Base-by-base conservation (phyloP, 2,797 vertebrate species). In the Hoplostethus mediterraneus region DNA sequence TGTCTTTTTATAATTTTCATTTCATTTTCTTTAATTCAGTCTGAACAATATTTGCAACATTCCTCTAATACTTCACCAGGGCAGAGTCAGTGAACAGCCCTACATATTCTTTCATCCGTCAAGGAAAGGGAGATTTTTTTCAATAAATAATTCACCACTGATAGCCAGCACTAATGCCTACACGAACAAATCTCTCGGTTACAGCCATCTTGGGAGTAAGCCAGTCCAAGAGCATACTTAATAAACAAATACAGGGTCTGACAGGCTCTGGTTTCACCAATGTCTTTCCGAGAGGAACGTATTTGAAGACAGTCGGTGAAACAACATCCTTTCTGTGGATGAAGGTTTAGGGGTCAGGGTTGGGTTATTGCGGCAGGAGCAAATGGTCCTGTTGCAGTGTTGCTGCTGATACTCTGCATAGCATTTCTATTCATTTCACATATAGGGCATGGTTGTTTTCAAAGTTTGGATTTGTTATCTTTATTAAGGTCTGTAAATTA, bases 101-200 rank as follows among this genome's bases (percentile, higher is more conserved):
- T 74, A 80, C 82, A 86, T 82, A 63, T 80, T 84, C 81, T 64
- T 79, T 87, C 86, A 87, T 83, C 88, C 60, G 72, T 90, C 89
- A 82, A 77, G 85, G 77, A 86, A 82, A 69, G 67, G 73, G 55
- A 84, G 70, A 84, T 88, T 90, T 92, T 91, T 88, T 86, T 79
- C 87, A 90, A 93, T 94, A 92, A 93, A 93, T 94, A 92, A 94
- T 94, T 94, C 91, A 94, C 87, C 77, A 84, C 74, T 78, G 87
- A 90, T 91, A 91, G 91, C 89, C 88, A 80, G 89, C 81, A 68
- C 87, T 92, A 90, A 92, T 93, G 93, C 87, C 90, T 89, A 91
- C 91, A 91, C 80, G 89, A 93, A 92, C 85, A 88, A 90, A 91
- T 92, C 87, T 92, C 90, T 91, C 89, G 80, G 90, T 93, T 92